Evolutionary conservation across 2,797 vertebrate species (phyloP).

Genomic region (Sandelia bainsii): DNA sequence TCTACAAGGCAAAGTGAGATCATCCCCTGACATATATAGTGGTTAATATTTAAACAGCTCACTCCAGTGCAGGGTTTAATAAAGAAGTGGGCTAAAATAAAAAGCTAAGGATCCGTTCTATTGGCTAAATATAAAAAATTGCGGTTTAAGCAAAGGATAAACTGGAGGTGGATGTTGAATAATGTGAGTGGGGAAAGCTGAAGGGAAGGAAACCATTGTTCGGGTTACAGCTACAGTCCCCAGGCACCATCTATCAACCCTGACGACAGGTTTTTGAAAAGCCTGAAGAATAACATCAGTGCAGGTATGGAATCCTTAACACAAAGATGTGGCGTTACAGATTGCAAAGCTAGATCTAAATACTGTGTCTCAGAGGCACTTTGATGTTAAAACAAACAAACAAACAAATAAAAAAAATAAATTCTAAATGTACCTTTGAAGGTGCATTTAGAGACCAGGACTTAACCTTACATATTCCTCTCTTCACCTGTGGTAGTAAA

Average conservation of each 20-base stretch:
- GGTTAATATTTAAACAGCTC: constrained; percentile 79
- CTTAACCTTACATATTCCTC: neutral
- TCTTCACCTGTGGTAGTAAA: constrained; percentile 9
- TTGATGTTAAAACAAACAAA: constrained; percentile 7
- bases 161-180: constrained; percentile 51
- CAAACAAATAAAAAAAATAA: neutral
- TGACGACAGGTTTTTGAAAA: constrained; percentile 55
- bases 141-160: constrained; percentile 20
- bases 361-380: neutral
- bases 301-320: constrained; percentile 34
- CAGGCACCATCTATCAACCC: constrained; percentile 52
- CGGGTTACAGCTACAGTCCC: constrained; percentile 34
- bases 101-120: constrained; percentile 18
- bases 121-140: constrained; percentile 34
- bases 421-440: neutral
- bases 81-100: constrained; percentile 41
- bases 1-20: constrained; percentile 61
- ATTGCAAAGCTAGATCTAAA: neutral
- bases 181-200: constrained; percentile 35
- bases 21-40: constrained; percentile 55
- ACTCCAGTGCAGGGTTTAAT: constrained; percentile 47
- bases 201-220: constrained; percentile 45
- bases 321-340: neutral
- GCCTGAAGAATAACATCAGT: constrained; percentile 30
- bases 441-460: neutral